Conservation (phyloP, 2,797 vertebrate species). For the Diceros bicornis region DNA sequence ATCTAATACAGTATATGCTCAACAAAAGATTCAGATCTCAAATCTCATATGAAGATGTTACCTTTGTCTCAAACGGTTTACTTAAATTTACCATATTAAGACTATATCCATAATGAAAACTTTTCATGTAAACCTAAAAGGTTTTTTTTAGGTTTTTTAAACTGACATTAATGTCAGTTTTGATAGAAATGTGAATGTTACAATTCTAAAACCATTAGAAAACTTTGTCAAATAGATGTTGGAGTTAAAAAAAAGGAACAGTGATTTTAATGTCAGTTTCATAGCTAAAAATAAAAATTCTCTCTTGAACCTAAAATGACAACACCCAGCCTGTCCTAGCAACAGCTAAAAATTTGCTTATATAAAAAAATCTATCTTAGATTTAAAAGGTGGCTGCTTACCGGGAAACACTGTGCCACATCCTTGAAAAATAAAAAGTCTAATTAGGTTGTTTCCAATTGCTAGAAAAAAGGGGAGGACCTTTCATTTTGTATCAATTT, state of each 20-base stretch:
- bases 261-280: background rate
- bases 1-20: background rate
- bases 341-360: background rate
- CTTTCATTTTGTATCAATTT: background rate
- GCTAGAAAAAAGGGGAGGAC: background rate
- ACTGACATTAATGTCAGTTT: background rate
- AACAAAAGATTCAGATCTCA: background rate
- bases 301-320: background rate
- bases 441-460: background rate
- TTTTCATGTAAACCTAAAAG: background rate
- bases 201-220: background rate
- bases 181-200: background rate
- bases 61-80: background rate
- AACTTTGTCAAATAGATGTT: background rate
- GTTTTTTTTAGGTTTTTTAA: too few species aligned
- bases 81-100: background rate
- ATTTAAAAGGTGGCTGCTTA: background rate
- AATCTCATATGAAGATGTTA: background rate
- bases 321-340: background rate
- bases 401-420: background rate
- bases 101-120: background rate
- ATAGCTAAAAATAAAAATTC: slow-evolving; percentile 18
- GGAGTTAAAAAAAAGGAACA: background rate
- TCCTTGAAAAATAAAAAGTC: background rate
- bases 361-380: background rate